Evolutionary conservation across 2,797 vertebrate genomes (phyloP), one percentile per base, ranked within the genome.

Genomic region (Rhinogobio ventralis): DNA sequence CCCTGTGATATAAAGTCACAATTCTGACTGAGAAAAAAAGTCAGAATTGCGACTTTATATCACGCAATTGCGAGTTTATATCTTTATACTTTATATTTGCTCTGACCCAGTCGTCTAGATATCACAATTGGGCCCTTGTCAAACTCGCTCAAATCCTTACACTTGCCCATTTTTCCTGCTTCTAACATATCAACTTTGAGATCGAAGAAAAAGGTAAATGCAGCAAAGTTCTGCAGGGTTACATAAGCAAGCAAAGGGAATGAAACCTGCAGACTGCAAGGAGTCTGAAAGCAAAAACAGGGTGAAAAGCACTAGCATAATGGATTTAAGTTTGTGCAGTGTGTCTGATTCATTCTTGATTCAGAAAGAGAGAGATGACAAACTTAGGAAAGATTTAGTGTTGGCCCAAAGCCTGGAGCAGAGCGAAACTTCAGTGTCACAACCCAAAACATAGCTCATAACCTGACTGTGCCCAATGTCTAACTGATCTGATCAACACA

Each of bases 321-420:
- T 81, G 30, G 46, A 80, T 39, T 55, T 51, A 49, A 23, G 19
- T 66, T 33, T 46, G 42, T 79, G 30, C 4, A 25, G 60, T 30
- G 5, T 14, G 77, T 64, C 42, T 36, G 20, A 67, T 67, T 67
- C 45, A 67, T 67, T 64, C 45, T 51, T 79, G 42, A 67, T 64
- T 46, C 4, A 53, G 64, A 68, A 9, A 68, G 36, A 42, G 36
- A 45, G 39, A 64, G 14, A 72, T 57, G 69, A 82, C 68, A 73
- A 79, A 84, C 20, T 84, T 88, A 80, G 42, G 30, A 67, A 85
- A 79, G 51, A 82, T 68, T 85, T 69, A 80, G 45, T 69, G 69
- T 80, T 84, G 87, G 84, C 71, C 64, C 67, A 64, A 51, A 79
- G 66, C 85, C 81, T 79, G 57, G 57, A 73, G 68, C 60, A 68